Percentiles rank a stretch among this genome's conserved stretches.
Evolutionary conservation across 2,797 vertebrate genomes (phyloP).

Genomic region (Galago senegalensis): DNA sequence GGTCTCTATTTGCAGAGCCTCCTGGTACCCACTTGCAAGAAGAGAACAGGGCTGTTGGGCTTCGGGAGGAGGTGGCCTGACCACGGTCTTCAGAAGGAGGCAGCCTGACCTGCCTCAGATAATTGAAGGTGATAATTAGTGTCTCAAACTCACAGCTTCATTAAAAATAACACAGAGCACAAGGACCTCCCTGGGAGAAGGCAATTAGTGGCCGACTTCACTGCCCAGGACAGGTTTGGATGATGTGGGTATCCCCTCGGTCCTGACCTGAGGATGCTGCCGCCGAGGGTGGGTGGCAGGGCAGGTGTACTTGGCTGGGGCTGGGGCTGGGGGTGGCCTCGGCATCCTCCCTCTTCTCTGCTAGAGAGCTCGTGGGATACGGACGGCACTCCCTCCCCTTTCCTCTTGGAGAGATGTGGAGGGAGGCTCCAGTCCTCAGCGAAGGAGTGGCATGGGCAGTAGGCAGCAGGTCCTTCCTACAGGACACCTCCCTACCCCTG

Average conservation of each 20-base stretch:
- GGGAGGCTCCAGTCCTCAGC: neutral
- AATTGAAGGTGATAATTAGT: neutral
- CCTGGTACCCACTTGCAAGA: neutral
- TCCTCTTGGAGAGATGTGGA: neutral
- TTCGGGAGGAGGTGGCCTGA: too few species aligned
- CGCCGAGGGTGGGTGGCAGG: rapidly evolving
- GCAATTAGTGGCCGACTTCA: rapidly evolving
- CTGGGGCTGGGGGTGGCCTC: too few species aligned
- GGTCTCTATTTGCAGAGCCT: neutral
- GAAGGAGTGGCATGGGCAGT: neutral
- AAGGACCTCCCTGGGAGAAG: neutral
- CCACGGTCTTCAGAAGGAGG: rapidly evolving
- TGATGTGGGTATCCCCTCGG: neutral
- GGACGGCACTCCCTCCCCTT: rapidly evolving
- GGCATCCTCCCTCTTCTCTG: neutral
- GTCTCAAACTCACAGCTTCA: neutral
- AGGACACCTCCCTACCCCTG: neutral
- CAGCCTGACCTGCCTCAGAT: neutral
- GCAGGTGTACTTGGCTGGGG: neutral
- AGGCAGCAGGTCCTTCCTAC: neutral
- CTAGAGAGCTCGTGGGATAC: neutral
- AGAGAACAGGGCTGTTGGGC: rapidly evolving
- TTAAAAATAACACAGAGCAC: neutral
- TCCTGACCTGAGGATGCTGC: neutral
- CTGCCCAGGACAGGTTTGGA: rapidly evolving